Conservation (phyloP, 1,140 invertebrate species). For the Parasteatoda tepidariorum region DNA sequence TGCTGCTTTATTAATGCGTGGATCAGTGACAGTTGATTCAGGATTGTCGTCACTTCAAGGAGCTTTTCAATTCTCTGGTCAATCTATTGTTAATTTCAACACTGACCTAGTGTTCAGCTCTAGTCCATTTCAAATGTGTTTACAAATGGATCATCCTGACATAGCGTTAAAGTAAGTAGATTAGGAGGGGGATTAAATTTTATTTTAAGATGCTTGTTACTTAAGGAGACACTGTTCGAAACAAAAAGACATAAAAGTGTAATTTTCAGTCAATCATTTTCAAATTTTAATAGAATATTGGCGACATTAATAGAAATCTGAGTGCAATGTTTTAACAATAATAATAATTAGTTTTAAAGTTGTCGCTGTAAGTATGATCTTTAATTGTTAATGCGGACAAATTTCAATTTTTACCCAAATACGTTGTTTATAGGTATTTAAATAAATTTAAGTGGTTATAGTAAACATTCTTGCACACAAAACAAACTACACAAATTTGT, state of each 20-base stretch:
- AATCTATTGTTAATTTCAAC: conserved; percentile 30
- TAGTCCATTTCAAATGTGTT: conserved; percentile 21
- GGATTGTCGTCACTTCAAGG: conserved; percentile 1
- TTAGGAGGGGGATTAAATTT: background rate
- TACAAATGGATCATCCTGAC: conserved; percentile 39
- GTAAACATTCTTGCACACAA: too few relatives aligned
- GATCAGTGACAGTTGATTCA: conserved; percentile 5
- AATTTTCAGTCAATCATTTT: too few relatives aligned
- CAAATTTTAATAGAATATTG: too few relatives aligned
- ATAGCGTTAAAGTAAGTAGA: conserved; percentile 17
- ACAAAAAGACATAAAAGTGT: background rate
- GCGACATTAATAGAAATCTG: background rate
- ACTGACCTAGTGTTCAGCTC: conserved; percentile 31
- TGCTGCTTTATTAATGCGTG: background rate
- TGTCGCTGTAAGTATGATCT: background rate
- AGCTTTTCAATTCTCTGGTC: conserved; percentile 4
- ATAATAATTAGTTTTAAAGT: background rate
- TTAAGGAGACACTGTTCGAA: background rate
- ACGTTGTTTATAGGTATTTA: too few relatives aligned
- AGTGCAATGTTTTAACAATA: background rate
- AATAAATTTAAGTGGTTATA: too few relatives aligned
- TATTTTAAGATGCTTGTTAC: background rate
- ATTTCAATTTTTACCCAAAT: too few relatives aligned
- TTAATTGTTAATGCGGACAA: background rate
- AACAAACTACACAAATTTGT: too few relatives aligned